Conservation (phyloP, 2,888 invertebrate species). For the Smittia sp. region DNA sequence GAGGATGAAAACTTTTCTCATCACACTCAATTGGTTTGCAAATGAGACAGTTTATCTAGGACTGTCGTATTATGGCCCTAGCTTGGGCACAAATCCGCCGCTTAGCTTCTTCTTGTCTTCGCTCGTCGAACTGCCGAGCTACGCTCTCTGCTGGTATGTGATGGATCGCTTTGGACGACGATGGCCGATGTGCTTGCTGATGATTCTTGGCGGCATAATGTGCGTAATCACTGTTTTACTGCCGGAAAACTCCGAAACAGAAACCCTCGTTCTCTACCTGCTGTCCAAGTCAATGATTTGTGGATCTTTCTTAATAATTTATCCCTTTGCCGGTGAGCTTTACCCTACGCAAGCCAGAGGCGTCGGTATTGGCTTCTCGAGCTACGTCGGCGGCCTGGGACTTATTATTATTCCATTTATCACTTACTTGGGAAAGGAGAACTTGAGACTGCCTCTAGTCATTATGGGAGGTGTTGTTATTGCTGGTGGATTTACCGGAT, state of each 20-base stretch:
- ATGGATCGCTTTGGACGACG: conserved; percentile 86
- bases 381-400: conserved; percentile 86
- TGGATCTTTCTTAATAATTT: conserved; percentile 86
- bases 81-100: conserved; percentile 82
- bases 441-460: conserved; percentile 75
- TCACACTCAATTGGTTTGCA: conserved; percentile 88
- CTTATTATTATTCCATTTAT: conserved; percentile 87
- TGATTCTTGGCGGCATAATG: conserved; percentile 67
- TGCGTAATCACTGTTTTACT: conserved; percentile 82
- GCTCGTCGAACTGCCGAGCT: conserved; percentile 85
- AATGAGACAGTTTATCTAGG: conserved; percentile 92
- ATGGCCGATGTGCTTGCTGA: conserved; percentile 74
- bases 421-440: conserved; percentile 84
- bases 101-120: conserved; percentile 85
- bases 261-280: conserved; percentile 72
- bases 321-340: conserved; percentile 88
- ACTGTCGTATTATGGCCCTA: conserved; percentile 85
- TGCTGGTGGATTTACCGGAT: conserved; percentile 74
- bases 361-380: conserved; percentile 85
- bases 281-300: conserved; percentile 86
- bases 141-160: conserved; percentile 80
- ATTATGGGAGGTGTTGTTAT: conserved; percentile 82
- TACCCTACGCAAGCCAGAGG: conserved; percentile 89
- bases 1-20: conserved; percentile 79
- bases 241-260: conserved; percentile 71